Conservation (phyloP, 1,140 invertebrate species). For the Vanessa atalanta region DNA sequence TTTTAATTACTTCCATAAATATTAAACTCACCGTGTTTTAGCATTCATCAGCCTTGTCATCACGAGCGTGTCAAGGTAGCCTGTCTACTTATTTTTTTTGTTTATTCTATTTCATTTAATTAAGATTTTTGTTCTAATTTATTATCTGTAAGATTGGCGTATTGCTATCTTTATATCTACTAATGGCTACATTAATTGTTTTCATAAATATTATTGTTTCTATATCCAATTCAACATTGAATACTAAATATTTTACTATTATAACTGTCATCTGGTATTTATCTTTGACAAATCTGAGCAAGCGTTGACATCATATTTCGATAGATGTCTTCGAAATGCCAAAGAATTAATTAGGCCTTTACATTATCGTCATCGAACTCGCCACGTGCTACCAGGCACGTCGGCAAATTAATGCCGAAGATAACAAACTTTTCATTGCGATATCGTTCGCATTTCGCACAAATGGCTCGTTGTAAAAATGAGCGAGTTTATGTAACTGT, state of each 20-base stretch:
- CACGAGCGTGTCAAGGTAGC: constrained; percentile 4
- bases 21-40: constrained; percentile 2
- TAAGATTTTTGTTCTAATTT: background rate
- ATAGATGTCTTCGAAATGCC: background rate
- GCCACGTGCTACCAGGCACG: constrained; percentile 20
- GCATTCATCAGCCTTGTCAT: constrained; percentile 17
- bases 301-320: background rate
- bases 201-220: no score
- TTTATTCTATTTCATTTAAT: constrained; percentile 3
- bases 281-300: no score
- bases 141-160: constrained; percentile 2
- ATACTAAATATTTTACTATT: no score
- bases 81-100: no score
- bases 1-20: constrained; percentile 24
- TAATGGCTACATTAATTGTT: no score
- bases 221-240: no score
- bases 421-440: constrained; percentile 19
- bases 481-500: constrained; percentile 4
- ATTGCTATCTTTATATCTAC: background rate
- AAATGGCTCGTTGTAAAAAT: background rate
- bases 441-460: constrained; percentile 22
- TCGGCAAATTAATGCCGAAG: constrained; percentile 19
- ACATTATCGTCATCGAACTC: constrained; percentile 5
- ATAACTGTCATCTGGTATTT: no score
- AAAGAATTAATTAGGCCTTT: constrained; percentile 17